Base-by-base conservation (phyloP, 2,888 invertebrate species). In the Poecilobothrus nobilitatus region DNA sequence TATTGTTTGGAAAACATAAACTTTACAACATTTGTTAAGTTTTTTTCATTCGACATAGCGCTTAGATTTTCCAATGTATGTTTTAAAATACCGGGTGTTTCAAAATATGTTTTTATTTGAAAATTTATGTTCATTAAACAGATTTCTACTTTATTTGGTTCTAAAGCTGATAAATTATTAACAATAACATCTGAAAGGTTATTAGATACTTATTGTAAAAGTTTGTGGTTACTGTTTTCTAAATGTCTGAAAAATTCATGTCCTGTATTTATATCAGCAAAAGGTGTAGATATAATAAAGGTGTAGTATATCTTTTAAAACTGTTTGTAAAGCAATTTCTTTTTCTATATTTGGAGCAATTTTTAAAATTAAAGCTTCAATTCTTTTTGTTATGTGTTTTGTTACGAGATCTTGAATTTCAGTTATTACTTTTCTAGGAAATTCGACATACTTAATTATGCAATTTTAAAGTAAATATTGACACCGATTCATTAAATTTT, bases 71-170 rank as follows among this genome's bases (percentile, higher is more conserved):
- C 62, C n/a, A 62, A 20, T 20, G 62, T 62, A 18, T 20, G 8
- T 62, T 18, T 62, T 20, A 62, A 62, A 20, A 62, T 20, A 20
- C 62, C 62, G 9, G n/a, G 20, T 20, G 20, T 62, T 20, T 62
- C 62, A 62, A 62, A 62, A 62, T 62, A 62, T 62, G 9, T 62
- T 62, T n/a, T 12, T 20, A 62, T 62, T 62, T 62, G 62, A 62
- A 62, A 62, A 62, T 18, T 15, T 62, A 62, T 62, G 62, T 62
- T 20, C 62, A 62, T 20, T 20, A 62, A 20, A 62, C 62, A 62
- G 18, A 62, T 62, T 62, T 62, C 62, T 20, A 62, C 62, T 20
- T 62, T 62, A 20, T 18, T 62, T 8, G 62, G 8, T 62, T 18
- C 62, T 20, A 62, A 20, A 18, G 27, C 5, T 27, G 27, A 5